A percentile compares a stretch with the other conserved stretches of the same genome.
phyloP scores from a whole-genome alignment of 2,113 vertebrate genomes.

The Oreamnos americanus region DNA sequence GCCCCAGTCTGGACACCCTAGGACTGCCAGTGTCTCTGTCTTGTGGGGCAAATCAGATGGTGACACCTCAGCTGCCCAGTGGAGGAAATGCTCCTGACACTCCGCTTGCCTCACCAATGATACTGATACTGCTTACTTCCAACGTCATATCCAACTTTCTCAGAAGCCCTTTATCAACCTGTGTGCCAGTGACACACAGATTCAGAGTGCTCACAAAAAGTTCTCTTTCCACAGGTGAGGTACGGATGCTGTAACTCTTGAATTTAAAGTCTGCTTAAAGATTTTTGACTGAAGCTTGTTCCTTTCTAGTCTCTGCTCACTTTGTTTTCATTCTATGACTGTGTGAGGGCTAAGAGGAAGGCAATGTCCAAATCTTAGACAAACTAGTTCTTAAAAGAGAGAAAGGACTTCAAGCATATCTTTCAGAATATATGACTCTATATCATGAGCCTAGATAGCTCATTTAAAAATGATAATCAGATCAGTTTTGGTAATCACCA shows the following conservation, averaged over 20 bases:
- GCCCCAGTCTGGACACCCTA: not conserved
- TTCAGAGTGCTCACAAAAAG: not conserved
- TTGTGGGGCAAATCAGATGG: not conserved
- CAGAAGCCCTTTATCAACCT: not conserved
- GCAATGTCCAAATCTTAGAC: not conserved
- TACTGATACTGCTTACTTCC: not conserved
- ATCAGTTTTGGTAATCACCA: not conserved
- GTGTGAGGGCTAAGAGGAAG: not conserved
- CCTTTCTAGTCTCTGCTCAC: conserved; percentile 22
- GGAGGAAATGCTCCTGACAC: not conserved
- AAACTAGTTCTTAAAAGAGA: conserved; percentile 10
- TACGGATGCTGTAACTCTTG: not conserved
- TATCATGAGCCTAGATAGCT: not conserved
- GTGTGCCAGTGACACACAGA: not conserved
- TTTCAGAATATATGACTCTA: not conserved
- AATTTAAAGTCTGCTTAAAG: conserved; percentile 37
- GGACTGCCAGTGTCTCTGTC: not conserved
- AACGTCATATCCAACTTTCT: not conserved
- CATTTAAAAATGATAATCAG: not conserved
- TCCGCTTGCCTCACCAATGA: not conserved
- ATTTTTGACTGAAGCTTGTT: not conserved
- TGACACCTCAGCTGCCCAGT: not conserved
- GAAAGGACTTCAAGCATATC: not conserved
- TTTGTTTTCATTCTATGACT: not conserved
- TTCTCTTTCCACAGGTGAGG: not conserved